Evolutionary conservation across 1,140 invertebrate genomes (phyloP).

Genomic region (Papilio machaon): DNA sequence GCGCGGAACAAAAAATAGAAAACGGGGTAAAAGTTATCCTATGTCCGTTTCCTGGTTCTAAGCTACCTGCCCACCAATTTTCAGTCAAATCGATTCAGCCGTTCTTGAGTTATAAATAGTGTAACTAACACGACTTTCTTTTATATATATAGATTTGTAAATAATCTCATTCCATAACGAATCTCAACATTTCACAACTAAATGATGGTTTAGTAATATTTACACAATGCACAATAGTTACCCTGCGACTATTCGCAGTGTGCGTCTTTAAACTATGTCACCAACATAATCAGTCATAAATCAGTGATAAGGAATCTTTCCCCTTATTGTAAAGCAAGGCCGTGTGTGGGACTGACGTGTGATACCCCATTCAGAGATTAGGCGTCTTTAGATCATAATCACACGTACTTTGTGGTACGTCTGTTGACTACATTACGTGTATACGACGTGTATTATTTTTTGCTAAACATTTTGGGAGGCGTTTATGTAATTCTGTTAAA

Average conservation of each 20-base stretch:
- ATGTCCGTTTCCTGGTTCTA: too few relatives aligned
- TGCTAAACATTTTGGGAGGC: not conserved
- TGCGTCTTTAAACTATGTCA: not conserved
- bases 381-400: not conserved
- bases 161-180: too few relatives aligned
- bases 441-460: not conserved
- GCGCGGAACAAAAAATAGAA: too few relatives aligned
- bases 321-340: not conserved
- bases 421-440: not conserved
- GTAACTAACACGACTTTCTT: too few relatives aligned
- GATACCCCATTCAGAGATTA: constrained; percentile 10
- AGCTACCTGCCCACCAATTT: too few relatives aligned
- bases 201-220: not conserved
- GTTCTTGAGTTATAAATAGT: too few relatives aligned
- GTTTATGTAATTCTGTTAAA: not conserved
- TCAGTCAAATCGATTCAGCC: too few relatives aligned
- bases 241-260: not conserved
- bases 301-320: not conserved
- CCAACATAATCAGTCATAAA: not conserved
- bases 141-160: too few relatives aligned
- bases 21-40: too few relatives aligned
- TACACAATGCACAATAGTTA: not conserved
- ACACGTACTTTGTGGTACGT: not conserved
- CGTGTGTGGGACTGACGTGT: not conserved
- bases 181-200: too few relatives aligned